Evolutionary conservation across 1,140 invertebrate genomes (phyloP), one percentile per base, ranked within the genome.

Genomic region (Hirudo medicinalis): DNA sequence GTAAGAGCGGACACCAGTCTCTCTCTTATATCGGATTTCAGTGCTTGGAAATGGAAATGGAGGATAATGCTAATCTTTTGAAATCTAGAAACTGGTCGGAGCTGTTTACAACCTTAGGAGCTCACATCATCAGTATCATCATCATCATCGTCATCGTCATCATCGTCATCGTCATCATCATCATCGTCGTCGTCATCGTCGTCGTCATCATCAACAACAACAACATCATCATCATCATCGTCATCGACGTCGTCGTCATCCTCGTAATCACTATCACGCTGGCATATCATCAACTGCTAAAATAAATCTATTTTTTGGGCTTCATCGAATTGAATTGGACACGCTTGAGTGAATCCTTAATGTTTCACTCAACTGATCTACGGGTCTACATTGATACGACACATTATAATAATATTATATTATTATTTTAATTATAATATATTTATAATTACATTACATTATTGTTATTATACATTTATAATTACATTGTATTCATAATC

Each of bases 191-290:
- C 54, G 20, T 57, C 54, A 9, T n/a, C 25, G 5, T 57, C 54
- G 5, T 57, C 54, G 9, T 57, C 54, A 57, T 57, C 54, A 57
- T 57, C 54, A 57, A 3, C 54, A 57, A 3, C 25, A 9, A 3
- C 54, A 57, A 3, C 54, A 57, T 57, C 54, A 57, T 57, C 54
- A 57, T 57, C 54, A 57, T 25, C 54, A 57, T 25, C 54, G 9
- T 57, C 54, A 9, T 25, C 54, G 54, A 3, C 20, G 9, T 57
- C 25, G 20, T 57, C 20, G 5, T 57, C 54, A 57, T 57, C 9
- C 2, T 25, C 2, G 20, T 57, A 9, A 25, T 25, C 25, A 57
- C 25, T 57, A 57, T 57, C 20, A 57, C 9, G 20, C 54, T 57
- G 20, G 9, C 54, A 3, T 57, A 36, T 36, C 32, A 36, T 36